Evolutionary conservation across 2,888 invertebrate species (phyloP), one percentile per base, ranked within the genome.

Genomic region (Macroteleia sp.): DNA sequence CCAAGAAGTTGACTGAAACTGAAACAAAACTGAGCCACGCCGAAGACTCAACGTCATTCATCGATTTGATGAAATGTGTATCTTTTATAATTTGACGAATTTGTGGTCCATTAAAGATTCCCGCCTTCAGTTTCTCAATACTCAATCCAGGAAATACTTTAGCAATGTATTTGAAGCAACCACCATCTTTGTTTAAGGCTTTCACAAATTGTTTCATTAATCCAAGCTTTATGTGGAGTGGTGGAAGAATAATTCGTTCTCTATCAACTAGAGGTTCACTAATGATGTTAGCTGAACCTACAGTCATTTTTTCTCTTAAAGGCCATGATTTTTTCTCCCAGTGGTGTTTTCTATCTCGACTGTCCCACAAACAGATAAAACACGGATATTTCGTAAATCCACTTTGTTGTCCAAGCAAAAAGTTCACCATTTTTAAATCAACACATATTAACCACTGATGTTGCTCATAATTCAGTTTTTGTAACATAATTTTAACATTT

Each of bases 51-150:
- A 25, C 25, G 6, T 25, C 25, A 25, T 46, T 28, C 25, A 46
- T 46, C 12, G 46, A 46, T 12, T 46, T 12, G 1, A 28, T 28
- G 28, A 39, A 54, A 9, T 16, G 1, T 2, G 36, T 3, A 17
- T 25, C 39, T 16, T 39, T 39, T 9, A 39, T 25, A 1, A 54
- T 22, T n/a, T 25, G 9, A 8, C 39, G 19, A 6, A 54, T 54
- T 28, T 54, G 54, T 1, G 54, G 39, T 5, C 54, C 54, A 25
- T 36, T 9, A 25, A 36, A 54, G 20, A 36, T 54, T 14, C 54
- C 54, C 8, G 14, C 39, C 12, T 54, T 54, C 6, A 54, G 8
- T 5, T 25, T 25, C 6, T 25, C 25, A 25, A 25, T 25, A 6
- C 25, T 25, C 6, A 25, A 25, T 34, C n/a, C n/a, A n/a, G n/a